Evolutionary conservation across 2,797 vertebrate species (phyloP).

Genomic region (Podarcis lilfordi): DNA sequence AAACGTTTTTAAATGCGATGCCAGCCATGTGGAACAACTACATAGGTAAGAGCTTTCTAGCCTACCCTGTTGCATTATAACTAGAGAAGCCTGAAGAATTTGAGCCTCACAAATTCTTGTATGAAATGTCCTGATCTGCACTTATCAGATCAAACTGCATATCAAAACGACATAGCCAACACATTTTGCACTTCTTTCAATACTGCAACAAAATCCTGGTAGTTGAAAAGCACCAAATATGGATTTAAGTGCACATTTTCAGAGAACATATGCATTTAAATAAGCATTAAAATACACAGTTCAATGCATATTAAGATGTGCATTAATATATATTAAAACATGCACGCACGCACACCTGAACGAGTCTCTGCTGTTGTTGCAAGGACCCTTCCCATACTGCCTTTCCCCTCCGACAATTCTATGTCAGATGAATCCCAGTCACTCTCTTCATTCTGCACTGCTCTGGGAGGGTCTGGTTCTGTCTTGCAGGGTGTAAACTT

Average conservation of each 20-base stretch:
- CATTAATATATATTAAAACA: too few relatives aligned
- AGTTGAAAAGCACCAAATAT: too few relatives aligned
- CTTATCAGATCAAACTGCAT: background rate
- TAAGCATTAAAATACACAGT: background rate
- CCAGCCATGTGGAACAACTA: too few relatives aligned
- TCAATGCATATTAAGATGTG: too few relatives aligned
- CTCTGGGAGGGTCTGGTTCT: background rate
- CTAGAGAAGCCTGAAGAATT: background rate
- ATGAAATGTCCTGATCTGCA: background rate
- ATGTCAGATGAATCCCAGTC: conserved; percentile 68
- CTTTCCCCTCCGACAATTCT: conserved; percentile 56
- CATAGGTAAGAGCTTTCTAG: background rate
- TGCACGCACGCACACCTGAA: conserved; percentile 32
- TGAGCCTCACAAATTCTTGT: background rate
- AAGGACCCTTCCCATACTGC: conserved; percentile 22
- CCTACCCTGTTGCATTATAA: background rate
- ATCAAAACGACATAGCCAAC: background rate
- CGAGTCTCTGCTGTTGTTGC: conserved; percentile 16
- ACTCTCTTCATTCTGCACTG: background rate
- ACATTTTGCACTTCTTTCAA: background rate
- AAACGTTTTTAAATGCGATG: background rate
- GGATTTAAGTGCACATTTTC: too few relatives aligned
- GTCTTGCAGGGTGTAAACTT: conserved; percentile 27
- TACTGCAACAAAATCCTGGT: background rate
- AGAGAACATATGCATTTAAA: too few relatives aligned